These are phyloP conservation scores for Talpa occidentalis DNA, from an alignment of 2,113 vertebrate species.

Conservation along the genomic window DNA sequence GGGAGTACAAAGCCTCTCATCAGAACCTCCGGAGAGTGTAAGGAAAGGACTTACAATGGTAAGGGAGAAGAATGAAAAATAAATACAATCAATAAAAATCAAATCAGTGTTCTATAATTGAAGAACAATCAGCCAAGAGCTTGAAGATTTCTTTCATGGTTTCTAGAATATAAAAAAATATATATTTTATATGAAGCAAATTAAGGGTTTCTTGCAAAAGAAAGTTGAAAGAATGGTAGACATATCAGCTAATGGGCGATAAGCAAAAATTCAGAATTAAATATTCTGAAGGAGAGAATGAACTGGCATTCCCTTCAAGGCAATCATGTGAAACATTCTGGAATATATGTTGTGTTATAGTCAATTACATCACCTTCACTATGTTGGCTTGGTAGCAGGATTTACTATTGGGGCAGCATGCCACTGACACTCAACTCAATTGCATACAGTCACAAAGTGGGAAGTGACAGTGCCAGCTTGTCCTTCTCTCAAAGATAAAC, in stretches of 20 bases:
- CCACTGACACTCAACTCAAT: background rate
- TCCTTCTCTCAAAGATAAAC: constrained; percentile 25
- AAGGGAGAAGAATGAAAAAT: background rate
- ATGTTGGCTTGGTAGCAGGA: background rate
- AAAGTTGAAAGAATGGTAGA: background rate
- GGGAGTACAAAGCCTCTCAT: rapidly evolving
- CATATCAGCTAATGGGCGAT: background rate
- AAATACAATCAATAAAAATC: background rate
- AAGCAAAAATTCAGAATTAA: background rate
- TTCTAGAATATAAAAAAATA: background rate
- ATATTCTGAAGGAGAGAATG: background rate
- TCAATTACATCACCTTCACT: background rate
- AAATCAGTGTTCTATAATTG: background rate
- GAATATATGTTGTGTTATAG: background rate
- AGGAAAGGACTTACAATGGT: background rate
- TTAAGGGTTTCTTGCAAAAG: background rate
- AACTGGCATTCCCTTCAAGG: background rate
- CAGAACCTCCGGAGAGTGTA: background rate
- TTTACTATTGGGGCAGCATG: background rate
- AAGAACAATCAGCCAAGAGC: background rate
- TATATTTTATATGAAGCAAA: background rate
- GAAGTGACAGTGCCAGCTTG: background rate
- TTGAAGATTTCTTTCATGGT: background rate
- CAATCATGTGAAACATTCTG: background rate
- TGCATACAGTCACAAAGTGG: background rate